Evolutionary conservation across 2,113 vertebrate species (phyloP).

Genomic region (Calyptommatus sinebrachiatus): DNA sequence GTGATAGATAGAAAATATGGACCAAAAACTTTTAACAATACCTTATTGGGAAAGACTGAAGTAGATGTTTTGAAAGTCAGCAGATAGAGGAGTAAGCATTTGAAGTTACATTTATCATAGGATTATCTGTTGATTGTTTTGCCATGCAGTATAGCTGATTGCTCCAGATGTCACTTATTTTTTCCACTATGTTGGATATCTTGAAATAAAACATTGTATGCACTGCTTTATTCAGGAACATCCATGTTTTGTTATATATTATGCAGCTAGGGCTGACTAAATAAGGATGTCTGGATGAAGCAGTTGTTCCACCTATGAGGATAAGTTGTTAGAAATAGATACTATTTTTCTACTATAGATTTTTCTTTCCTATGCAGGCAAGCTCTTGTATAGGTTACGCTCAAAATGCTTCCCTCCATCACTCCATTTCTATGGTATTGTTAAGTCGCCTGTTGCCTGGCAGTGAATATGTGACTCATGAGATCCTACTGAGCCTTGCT

Average conservation of each 20-base stretch:
- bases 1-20: no score
- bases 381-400: slow-evolving; percentile 64
- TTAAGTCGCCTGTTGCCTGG: slow-evolving; percentile 87
- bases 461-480: slow-evolving; percentile 84
- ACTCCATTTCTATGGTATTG: slow-evolving; percentile 82
- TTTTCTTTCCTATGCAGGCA: slow-evolving; percentile 73
- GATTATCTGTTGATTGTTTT: neutral
- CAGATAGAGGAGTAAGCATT: no score
- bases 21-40: no score
- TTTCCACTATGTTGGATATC: no score
- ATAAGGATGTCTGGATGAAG: no score
- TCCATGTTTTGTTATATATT: no score
- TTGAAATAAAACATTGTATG: no score
- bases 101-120: neutral
- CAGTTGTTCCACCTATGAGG: neutral
- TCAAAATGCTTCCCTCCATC: slow-evolving; percentile 77
- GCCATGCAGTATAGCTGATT: neutral
- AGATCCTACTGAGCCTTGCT: slow-evolving; percentile 80
- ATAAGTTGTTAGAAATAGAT: slow-evolving; percentile 7
- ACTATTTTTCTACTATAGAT: slow-evolving; percentile 1
- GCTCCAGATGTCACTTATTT: no score
- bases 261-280: no score
- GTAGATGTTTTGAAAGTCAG: no score
- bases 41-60: no score
- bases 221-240: no score